Conservation (phyloP, 2,797 vertebrate genomes). For the Hypotaenidia okinawae region DNA sequence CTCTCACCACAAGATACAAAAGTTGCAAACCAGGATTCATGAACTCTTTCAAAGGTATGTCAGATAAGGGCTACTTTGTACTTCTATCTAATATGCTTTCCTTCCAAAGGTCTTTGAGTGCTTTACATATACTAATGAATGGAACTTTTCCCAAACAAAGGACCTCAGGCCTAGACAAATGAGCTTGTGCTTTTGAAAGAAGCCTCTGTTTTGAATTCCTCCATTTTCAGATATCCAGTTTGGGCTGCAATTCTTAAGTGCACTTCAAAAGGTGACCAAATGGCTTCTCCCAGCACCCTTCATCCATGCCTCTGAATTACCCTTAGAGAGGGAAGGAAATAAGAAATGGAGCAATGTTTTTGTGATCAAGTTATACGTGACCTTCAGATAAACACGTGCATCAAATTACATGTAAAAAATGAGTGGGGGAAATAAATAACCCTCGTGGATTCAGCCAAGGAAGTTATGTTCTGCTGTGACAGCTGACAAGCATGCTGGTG, state of each 20-base stretch:
- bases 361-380: neutral
- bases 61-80: slow-evolving; percentile 23
- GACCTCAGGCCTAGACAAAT: neutral
- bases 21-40: slow-evolving; percentile 70
- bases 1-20: slow-evolving; percentile 62
- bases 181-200: neutral
- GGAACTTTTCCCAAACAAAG: neutral
- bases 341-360: neutral
- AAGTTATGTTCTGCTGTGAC: neutral
- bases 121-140: neutral
- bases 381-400: neutral
- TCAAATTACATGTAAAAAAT: neutral
- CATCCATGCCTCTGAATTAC: neutral
- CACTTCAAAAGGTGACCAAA: slow-evolving; percentile 7
- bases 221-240: neutral
- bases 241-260: neutral
- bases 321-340: neutral
- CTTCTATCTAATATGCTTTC: neutral
- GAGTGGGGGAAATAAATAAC: neutral
- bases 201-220: neutral
- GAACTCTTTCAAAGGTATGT: slow-evolving; percentile 79
- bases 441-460: neutral
- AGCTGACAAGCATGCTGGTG: neutral
- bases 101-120: neutral
- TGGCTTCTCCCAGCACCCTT: neutral